Evolutionary conservation across 2,113 vertebrate species (phyloP), one percentile per base, ranked within the genome.

Genomic region (Tylochromis polylepis): DNA sequence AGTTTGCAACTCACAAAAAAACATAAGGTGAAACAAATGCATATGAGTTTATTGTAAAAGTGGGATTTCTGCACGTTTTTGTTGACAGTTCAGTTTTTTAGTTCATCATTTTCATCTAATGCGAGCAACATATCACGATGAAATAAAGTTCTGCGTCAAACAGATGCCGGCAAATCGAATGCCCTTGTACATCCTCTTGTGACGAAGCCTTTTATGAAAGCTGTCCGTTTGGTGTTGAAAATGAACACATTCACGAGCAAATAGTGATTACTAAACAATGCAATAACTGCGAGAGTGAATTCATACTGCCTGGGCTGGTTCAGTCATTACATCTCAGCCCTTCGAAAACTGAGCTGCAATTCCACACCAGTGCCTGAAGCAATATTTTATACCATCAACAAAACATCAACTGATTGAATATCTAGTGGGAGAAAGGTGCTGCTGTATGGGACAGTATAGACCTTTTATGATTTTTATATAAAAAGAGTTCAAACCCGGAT

Each of bases 251-350:
- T 86, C 29, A 85, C 51, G 60, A 85, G 24, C 36, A 80, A 82
- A 75, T 57, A 79, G 67, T 84, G 67, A 92, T 87, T 70, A 85
- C 34, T 84, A 83, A 88, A 89, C 84, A 92, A 86, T 75, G 65
- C 15, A 93, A 85, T 87, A 82, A 87, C 82, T 84, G 43, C 20
- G 57, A 77, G 87, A 91, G 85, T 87, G 79, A 85, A 59, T 87
- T 89, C 79, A 56, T 34, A 82, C 82, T 41, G 11, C 88, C 20
- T 51, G 22, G 57, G 85, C 90, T 81, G 75, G 46, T 86, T 85
- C 58, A 86, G 22, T 88, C 78, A 83, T 91, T 87, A 57, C 29
- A 87, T 79, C 77, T 60, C 49, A 90, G 81, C 82, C 78, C 49
- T 81, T 86, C 22, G 29, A 82, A 89, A 88, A 82, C 18, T 6